phyloP scores from a whole-genome alignment of 2,797 vertebrate species.

The Coregonus sp. region DNA sequence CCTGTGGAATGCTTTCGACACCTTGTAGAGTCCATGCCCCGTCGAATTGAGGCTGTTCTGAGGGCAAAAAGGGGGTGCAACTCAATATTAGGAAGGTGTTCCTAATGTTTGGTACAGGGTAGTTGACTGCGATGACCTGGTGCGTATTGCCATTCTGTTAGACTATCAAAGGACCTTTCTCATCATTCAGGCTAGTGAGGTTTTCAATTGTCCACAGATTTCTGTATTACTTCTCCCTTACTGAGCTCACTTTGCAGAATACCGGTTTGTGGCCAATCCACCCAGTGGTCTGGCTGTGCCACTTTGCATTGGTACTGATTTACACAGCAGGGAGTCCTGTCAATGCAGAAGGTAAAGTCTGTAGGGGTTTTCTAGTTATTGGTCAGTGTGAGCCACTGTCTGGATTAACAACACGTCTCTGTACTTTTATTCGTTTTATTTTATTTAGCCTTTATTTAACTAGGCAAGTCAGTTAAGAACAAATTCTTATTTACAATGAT shows the following conservation, averaged over 20 bases:
- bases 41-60: too few relatives aligned
- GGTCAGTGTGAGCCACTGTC: not conserved
- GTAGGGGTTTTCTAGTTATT: not conserved
- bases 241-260: not conserved
- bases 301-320: not conserved
- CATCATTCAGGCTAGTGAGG: not conserved
- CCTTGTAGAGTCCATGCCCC: too few relatives aligned
- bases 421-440: not conserved
- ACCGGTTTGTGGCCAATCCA: not conserved
- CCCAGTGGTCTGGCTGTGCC: constrained; percentile 1
- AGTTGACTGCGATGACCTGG: not conserved
- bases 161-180: not conserved
- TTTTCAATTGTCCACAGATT: not conserved
- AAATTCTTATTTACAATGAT: too few relatives aligned
- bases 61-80: too few relatives aligned
- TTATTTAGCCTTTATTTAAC: too few relatives aligned
- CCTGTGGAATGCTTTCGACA: too few relatives aligned
- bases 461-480: too few relatives aligned
- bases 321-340: not conserved
- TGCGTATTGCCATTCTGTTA: not conserved
- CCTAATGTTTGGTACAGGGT: too few relatives aligned
- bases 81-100: too few relatives aligned
- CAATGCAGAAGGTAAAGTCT: not conserved
- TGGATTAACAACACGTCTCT: not conserved
- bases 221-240: not conserved